A percentile compares a stretch with the other conserved stretches of the same genome.
These are phyloP conservation scores for Schizothorax lantsangensis DNA, from an alignment of 2,797 vertebrate species.

Conservation along the genomic window DNA sequence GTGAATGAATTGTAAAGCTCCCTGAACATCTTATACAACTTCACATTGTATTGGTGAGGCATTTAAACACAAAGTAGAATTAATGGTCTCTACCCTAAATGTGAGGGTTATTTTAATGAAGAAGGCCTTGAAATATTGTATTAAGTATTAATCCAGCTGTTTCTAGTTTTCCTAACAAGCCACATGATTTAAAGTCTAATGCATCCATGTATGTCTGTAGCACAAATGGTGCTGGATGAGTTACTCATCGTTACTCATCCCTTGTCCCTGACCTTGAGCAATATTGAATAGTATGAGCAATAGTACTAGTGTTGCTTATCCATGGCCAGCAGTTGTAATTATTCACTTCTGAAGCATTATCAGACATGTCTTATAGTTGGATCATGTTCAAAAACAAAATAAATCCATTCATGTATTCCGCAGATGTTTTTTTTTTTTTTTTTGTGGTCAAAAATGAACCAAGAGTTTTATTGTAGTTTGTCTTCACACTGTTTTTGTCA, in stretches of 20 bases:
- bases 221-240: not conserved
- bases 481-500: not conserved
- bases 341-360: not conserved
- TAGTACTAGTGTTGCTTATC: not conserved
- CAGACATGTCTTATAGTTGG: not conserved
- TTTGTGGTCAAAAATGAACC: not conserved
- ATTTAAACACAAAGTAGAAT: not conserved
- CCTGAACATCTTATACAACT: not conserved
- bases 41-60: not conserved
- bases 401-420: not conserved
- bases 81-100: not conserved
- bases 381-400: not conserved
- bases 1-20: not conserved
- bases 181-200: not conserved
- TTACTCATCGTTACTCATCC: not conserved
- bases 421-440: not conserved
- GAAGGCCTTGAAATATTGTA: not conserved
- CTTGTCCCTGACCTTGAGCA: not conserved
- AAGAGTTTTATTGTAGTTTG: not conserved
- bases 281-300: not conserved
- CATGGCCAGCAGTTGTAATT: not conserved
- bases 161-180: not conserved
- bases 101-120: not conserved
- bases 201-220: not conserved
- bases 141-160: not conserved